A percentile compares a stretch with the other conserved stretches of the same genome.
Conservation (phyloP, 2,888 invertebrate species). For the Nephrocerus scutellatus region DNA sequence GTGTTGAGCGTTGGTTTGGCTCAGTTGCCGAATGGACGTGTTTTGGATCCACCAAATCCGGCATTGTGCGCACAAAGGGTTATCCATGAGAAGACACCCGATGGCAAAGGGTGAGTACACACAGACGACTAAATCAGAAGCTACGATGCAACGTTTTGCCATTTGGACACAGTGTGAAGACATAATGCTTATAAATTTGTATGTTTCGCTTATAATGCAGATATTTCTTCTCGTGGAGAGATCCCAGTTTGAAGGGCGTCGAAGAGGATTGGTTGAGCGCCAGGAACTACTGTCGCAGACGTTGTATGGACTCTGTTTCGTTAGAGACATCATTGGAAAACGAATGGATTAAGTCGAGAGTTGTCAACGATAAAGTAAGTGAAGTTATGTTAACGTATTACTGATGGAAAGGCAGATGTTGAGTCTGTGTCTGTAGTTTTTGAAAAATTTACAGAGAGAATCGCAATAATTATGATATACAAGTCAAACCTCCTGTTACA, state of each 20-base stretch:
- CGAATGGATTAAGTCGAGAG: constrained; percentile 74
- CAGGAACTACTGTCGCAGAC: constrained; percentile 77
- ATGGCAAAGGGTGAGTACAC: constrained; percentile 57
- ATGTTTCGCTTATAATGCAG: constrained; percentile 54
- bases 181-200: constrained; percentile 3
- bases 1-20: constrained; percentile 47
- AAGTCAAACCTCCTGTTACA: too few relatives aligned
- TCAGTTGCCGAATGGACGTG: constrained; percentile 70
- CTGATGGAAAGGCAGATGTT: too few relatives aligned
- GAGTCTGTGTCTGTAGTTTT: background rate
- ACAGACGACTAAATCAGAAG: background rate
- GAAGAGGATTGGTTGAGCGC: constrained; percentile 80
- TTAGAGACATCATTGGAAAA: constrained; percentile 80
- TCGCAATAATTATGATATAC: too few relatives aligned
- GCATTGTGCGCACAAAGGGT: constrained; percentile 65
- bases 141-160: background rate
- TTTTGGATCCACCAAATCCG: constrained; percentile 72
- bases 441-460: background rate
- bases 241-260: constrained; percentile 63
- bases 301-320: constrained; percentile 85
- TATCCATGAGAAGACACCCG: constrained; percentile 63
- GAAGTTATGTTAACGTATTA: too few relatives aligned
- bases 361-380: constrained; percentile 69
- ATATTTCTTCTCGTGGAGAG: constrained; percentile 84
- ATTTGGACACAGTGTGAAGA: background rate